A percentile compares a stretch with the other conserved stretches of the same genome.
Conservation (phyloP, 2,797 vertebrate species). For the Acanthopagrus latus region DNA sequence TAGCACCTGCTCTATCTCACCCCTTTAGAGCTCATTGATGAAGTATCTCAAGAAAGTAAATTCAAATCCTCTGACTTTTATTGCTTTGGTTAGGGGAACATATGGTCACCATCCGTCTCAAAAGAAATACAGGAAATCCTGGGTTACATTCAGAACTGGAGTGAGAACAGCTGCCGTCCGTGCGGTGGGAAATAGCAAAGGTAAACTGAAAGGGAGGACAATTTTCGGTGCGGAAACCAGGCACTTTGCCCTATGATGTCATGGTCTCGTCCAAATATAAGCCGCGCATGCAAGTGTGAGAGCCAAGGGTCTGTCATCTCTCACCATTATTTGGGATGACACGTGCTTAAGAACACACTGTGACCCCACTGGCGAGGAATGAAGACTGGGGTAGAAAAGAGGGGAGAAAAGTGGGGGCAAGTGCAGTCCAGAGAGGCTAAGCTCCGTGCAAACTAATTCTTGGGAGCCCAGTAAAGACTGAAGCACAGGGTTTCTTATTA, state of each 20-base stretch:
- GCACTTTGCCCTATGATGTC: conserved; percentile 82
- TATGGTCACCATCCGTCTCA: conserved; percentile 74
- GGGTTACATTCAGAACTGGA: conserved; percentile 74
- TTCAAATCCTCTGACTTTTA: conserved; percentile 71
- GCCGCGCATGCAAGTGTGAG: conserved; percentile 55
- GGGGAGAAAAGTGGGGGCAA: conserved; percentile 34
- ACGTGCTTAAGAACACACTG: conserved; percentile 65
- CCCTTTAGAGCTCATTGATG: conserved; percentile 70
- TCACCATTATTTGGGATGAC: conserved; percentile 80
- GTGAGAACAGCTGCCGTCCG: conserved; percentile 74
- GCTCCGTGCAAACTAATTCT: conserved; percentile 49
- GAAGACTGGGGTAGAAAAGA: conserved; percentile 61
- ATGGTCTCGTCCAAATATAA: conserved; percentile 77
- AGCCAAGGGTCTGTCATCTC: conserved; percentile 76
- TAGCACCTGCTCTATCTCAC: conserved; percentile 60
- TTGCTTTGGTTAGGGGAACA: conserved; percentile 76
- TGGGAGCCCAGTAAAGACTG: conserved; percentile 45
- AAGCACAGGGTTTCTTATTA: conserved; percentile 18
- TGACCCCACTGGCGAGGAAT: conserved; percentile 80
- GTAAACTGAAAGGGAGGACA: conserved; percentile 63
- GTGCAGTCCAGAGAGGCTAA: conserved; percentile 42
- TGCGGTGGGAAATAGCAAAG: conserved; percentile 65
- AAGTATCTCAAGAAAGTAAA: conserved; percentile 73
- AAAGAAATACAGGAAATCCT: conserved; percentile 75
- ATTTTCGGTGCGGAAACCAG: conserved; percentile 72